Evolutionary conservation across 2,888 invertebrate species (phyloP), one percentile per base, ranked within the genome.

Genomic region (Eilema depressum): DNA sequence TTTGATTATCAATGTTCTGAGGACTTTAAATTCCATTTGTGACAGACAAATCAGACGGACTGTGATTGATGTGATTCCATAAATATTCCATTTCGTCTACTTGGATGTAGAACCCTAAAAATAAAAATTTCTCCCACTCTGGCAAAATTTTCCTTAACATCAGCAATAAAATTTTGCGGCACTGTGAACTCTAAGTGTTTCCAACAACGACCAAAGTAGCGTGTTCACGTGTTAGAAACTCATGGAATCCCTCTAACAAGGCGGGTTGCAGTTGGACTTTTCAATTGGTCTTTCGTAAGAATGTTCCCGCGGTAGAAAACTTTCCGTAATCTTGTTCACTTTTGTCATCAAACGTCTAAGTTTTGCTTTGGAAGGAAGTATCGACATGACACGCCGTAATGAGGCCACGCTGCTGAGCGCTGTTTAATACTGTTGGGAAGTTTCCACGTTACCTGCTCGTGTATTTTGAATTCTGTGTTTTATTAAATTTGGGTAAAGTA

Each of bases 311-410:
- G 70, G 57, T 66, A 53, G 60, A n/a, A 71, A 81, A 77, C 37
- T 80, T 77, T 75, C 62, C 62, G 69, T 79, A 80, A 80, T 79
- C 75, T 81, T 56, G 74, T 77, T 75, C 77, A 80, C 72, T 79
- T 78, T 79, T 81, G 81, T 77, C 81, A 79, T 81, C 81, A 81
- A 81, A 80, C 69, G 81, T 79, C 68, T 30, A 79, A 81, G 63
- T 80, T 80, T 81, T 63, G 71, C 79, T 77, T 72, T 62, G 66
- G 64, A 63, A n/a, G 53, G 71, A 73, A 68, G 81, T 77, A 80
- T 80, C 75, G 81, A 70, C 71, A 79, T 74, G 75, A 81, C 77
- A 74, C 66, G 68, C 53, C 14, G 69, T 80, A 80, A 81, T 75
- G 72, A 79, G 72, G 68, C 20, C 33, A 61, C 20, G 41, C 41